Conservation (phyloP, 1,140 invertebrate species). For the Eciton burchellii region DNA sequence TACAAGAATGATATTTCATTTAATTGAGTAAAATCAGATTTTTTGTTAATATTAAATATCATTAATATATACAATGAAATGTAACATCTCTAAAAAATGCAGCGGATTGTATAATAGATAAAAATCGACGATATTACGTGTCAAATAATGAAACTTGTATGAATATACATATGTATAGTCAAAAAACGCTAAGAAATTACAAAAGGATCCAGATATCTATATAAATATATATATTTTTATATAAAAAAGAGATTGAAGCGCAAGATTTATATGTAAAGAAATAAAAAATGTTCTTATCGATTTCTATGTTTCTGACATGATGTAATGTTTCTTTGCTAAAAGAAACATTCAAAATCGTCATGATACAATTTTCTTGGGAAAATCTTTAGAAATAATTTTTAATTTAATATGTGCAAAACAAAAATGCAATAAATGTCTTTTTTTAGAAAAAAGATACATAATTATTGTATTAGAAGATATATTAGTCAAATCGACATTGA, state of each 20-base stretch:
- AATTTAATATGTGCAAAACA: slow-evolving; percentile 16
- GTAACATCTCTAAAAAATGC: slow-evolving; percentile 6
- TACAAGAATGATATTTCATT: too few species aligned
- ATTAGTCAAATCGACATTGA: slow-evolving; percentile 10
- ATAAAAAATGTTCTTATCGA: background rate
- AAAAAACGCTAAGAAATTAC: background rate
- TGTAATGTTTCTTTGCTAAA: too few species aligned
- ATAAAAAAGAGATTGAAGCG: slow-evolving; percentile 9
- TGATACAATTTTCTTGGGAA: too few species aligned
- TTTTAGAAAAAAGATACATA: slow-evolving; percentile 15
- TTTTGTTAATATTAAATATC: slow-evolving; percentile 5
- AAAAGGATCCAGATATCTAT: background rate
- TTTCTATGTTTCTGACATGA: too few species aligned
- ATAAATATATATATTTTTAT: slow-evolving; percentile 3
- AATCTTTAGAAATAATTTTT: background rate
- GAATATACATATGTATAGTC: background rate
- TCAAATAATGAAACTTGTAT: slow-evolving; percentile 21
- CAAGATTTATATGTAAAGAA: slow-evolving; percentile 3
- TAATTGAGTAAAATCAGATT: slow-evolving; percentile 19
- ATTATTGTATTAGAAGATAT: background rate
- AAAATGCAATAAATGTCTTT: slow-evolving; percentile 1
- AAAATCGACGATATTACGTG: too few species aligned
- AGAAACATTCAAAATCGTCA: too few species aligned
- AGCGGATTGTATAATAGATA: slow-evolving; percentile 8
- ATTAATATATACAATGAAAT: slow-evolving; percentile 29